Evolutionary conservation across 2,888 invertebrate genomes (phyloP), one percentile per base, ranked within the genome.

Genomic region (Drosophila ezoana): DNA sequence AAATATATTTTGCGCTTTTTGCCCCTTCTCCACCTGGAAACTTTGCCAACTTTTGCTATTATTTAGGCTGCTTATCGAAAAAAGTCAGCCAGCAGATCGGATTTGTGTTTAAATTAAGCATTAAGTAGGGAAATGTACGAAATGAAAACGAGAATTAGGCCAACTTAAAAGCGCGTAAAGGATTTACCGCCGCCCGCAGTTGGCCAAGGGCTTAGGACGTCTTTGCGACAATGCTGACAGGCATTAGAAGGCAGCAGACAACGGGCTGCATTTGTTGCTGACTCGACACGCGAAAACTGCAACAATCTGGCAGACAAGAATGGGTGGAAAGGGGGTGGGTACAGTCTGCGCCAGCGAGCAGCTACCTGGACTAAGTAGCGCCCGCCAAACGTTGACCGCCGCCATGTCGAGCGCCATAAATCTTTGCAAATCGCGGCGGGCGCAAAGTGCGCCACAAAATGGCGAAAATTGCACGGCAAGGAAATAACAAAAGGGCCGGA

Each of bases 321-420:
- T 28, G 5, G 11, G 9, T 0, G 40, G 11, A 0, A 3, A 35
- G 10, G 5, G 20, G 8, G 28, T 5, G 45, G 1, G 32, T 1
- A 28, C 28, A 8, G 28, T 28, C 23, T 28, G 23, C 8, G 8
- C 23, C 1, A 10, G 10, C 1, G n/a, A 18, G 40, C 47, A 53
- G 45, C 54, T 72, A 81, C 72, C 78, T 77, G 75, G 35, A 48
- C 72, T 76, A 68, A 80, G 80, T 65, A 79, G 76, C 59, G 51
- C 18, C 58, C 49, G 71, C 68, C 68, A 66, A 57, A 44, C 60
- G 63, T 53, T 72, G 65, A 65, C 78, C 85, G 65, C 79, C 63
- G 57, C 82, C 79, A 76, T 78, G 82, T 79, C 80, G 83, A 83
- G 72, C 79, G 68, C 81, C 82, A 90, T 90, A 90, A 90, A 90